Evolutionary conservation across 1,140 invertebrate species (phyloP), one percentile per base, ranked within the genome.

Genomic region (Heliconius melpomene): DNA sequence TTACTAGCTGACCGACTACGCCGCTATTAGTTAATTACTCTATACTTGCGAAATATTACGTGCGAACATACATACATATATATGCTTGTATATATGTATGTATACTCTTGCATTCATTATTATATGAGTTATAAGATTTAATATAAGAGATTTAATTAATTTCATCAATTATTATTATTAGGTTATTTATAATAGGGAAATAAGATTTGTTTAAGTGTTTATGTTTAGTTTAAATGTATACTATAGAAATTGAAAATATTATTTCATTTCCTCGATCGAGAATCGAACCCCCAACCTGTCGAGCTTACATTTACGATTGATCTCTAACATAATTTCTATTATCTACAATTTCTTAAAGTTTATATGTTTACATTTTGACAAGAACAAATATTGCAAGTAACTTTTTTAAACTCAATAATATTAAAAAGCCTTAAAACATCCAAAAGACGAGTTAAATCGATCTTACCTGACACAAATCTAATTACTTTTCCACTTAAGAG

Each of bases 381-480:
- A 52, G 18, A 20, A 20, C 13, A 52, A 20, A 52, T 20, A 52
- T 52, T 52, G 50, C 50, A 52, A 52, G 18, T 1, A 13, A 13
- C 13, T 1, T 46, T 46, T 46, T 46, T 46, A 16, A 46, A 16
- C 5, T 46, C 40, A 18, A 20, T 20, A 20, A 20, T 52, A 52
- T 52, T 20, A 9, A 57, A 23, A 29, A 29, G 18, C 9, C 3
- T 66, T 29, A 66, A 29, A 18, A 32, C 23, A n/a, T n/a, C 57
- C n/a, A 76, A 70, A 32, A 76, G 13, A 70, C 40, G 26, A 60
- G 32, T 70, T 46, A 29, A 76, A 70, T 76, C 23, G 57, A 70
- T 57, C 40, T 70, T 50, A 70, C 46, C 57, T 60, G 57, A 40
- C 29, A 76, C 36, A 76, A 76, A 70, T 26, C 57, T 40, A 76